These are phyloP conservation scores for Carabus problematicus DNA, from an alignment of 2,888 invertebrate genomes.

Conservation along the genomic window DNA sequence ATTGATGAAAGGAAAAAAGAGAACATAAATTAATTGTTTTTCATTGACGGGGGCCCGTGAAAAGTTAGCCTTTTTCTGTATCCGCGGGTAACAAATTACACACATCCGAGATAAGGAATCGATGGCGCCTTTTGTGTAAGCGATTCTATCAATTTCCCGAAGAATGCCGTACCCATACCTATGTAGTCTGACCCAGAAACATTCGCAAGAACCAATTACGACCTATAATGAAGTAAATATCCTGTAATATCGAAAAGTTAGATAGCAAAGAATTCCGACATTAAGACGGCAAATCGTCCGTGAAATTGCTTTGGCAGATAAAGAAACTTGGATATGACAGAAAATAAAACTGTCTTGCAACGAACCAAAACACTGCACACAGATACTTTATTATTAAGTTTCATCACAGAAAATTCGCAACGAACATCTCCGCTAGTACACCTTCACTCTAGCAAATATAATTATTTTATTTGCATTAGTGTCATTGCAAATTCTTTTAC, in stretches of 20 bases:
- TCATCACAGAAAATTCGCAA: conserved; percentile 36
- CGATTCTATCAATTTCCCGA: conserved; percentile 33
- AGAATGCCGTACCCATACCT: conserved; percentile 19
- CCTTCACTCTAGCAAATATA: conserved; percentile 31
- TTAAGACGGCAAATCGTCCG: conserved; percentile 42
- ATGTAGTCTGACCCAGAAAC: conserved; percentile 13
- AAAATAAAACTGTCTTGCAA: conserved; percentile 40
- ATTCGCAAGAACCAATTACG: conserved; percentile 37
- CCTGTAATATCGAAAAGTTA: conserved; percentile 42
- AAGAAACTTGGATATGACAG: conserved; percentile 43
- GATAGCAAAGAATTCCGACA: conserved; percentile 42
- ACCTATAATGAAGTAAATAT: conserved; percentile 42
- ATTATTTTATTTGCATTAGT: conserved; percentile 36
- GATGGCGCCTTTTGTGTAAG: conserved; percentile 25
- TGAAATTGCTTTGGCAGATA: conserved; percentile 43
- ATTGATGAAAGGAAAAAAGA: too few relatives aligned
- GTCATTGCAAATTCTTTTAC: too few relatives aligned
- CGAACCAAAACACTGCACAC: conserved; percentile 35
- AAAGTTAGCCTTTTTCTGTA: conserved; percentile 9
- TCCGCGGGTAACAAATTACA: conserved; percentile 21
- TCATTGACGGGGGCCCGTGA: conserved; percentile 3
- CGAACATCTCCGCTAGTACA: conserved; percentile 35
- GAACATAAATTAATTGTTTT: not conserved
- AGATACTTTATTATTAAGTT: conserved; percentile 38
- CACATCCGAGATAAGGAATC: conserved; percentile 16